Percentiles rank a stretch among this genome's conserved stretches.
These are phyloP conservation scores for Luehdorfia chinensis DNA, from an alignment of 1,140 invertebrate species.

Conservation along the genomic window DNA sequence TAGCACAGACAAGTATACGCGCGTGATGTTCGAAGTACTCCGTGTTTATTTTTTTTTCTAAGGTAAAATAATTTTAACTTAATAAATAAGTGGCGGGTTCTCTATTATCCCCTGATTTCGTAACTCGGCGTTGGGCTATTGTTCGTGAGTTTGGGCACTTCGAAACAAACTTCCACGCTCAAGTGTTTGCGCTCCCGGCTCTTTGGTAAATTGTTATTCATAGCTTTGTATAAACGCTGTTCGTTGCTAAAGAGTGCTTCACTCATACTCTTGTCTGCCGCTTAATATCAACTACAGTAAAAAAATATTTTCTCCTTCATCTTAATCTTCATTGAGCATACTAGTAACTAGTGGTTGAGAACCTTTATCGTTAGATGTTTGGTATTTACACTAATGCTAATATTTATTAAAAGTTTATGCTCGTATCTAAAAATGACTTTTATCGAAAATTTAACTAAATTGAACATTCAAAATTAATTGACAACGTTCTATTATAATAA, in stretches of 20 bases:
- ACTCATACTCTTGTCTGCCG: constrained; percentile 58
- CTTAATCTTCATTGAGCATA: background rate
- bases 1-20: no score
- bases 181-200: constrained; percentile 67
- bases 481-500: no score
- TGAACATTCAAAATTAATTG: no score
- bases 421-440: no score
- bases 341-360: no score
- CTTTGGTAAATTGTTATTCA: constrained; percentile 73
- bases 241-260: constrained; percentile 59
- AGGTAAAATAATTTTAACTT: constrained; percentile 6
- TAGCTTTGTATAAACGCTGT: constrained; percentile 66
- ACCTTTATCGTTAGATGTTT: no score
- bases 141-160: constrained; percentile 69
- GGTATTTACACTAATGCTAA: no score
- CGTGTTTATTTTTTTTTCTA: background rate
- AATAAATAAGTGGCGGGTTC: constrained; percentile 16
- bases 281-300: constrained; percentile 57
- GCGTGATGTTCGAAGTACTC: no score
- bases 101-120: constrained; percentile 38
- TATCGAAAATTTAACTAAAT: no score
- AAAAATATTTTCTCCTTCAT: background rate
- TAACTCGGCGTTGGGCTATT: constrained; percentile 53
- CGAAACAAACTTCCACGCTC: constrained; percentile 65
- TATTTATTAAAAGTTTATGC: no score